phyloP scores from a whole-genome alignment of 2,113 vertebrate genomes.

The Reinhardtius hippoglossoides region DNA sequence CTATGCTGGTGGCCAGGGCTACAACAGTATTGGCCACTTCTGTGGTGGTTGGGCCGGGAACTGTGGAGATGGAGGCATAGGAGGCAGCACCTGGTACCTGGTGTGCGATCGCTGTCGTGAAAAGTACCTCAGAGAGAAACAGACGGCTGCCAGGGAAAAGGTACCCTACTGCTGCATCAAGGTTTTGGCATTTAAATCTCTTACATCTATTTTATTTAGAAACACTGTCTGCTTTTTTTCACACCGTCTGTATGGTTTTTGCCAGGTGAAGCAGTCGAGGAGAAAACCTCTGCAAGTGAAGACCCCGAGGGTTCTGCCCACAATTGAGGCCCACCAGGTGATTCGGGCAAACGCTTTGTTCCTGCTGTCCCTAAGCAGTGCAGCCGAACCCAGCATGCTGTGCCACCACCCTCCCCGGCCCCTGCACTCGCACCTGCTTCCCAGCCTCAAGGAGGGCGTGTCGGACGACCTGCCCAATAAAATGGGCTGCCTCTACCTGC shows the following conservation, averaged over 20 bases:
- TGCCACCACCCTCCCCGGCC: conserved; percentile 94
- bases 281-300: conserved; percentile 97
- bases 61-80: conserved; percentile 97
- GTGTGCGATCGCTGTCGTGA: conserved; percentile 98
- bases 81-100: conserved; percentile 99
- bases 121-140: conserved; percentile 97
- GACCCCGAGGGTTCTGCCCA: conserved; percentile 94
- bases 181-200: background rate
- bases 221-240: background rate
- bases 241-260: background rate
- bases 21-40: conserved; percentile 98
- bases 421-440: conserved; percentile 92
- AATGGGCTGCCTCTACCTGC: conserved; percentile 97
- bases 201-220: background rate
- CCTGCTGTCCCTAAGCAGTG: conserved; percentile 95
- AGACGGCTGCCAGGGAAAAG: conserved; percentile 97
- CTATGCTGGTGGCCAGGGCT: conserved; percentile 97
- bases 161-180: conserved; percentile 70
- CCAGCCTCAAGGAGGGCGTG: conserved; percentile 96
- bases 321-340: conserved; percentile 99
- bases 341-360: conserved; percentile 97
- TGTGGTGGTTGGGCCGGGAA: conserved; percentile 99
- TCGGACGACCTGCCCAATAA: conserved; percentile 95
- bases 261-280: conserved; percentile 95
- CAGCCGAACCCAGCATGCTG: conserved; percentile 93